phyloP scores from a whole-genome alignment of 2,888 invertebrate species.

The Aphidius colemani region DNA sequence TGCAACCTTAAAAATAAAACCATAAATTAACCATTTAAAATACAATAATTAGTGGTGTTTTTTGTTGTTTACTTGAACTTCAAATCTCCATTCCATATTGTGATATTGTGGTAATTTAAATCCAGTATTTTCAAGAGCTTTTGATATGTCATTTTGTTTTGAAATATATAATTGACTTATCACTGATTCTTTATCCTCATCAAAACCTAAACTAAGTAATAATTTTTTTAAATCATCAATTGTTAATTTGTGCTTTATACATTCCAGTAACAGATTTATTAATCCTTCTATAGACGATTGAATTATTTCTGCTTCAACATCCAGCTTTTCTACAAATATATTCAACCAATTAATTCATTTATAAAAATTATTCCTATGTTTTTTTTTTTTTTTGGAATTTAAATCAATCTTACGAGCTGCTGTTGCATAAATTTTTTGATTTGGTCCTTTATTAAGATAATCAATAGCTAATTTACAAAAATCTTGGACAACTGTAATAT shows the following conservation, averaged over 20 bases:
- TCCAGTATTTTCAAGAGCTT: conserved; percentile 61
- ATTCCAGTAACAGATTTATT: conserved; percentile 74
- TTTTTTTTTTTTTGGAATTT: neutral
- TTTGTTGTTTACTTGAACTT: conserved; percentile 63
- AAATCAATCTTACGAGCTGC: conserved; percentile 65
- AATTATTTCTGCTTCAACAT: conserved; percentile 63
- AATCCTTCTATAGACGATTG: conserved; percentile 74
- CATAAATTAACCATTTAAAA: conserved; percentile 31
- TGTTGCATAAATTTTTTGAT: conserved; percentile 66
- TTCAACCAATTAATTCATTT: conserved; percentile 8
- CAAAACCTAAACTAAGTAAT: conserved; percentile 64
- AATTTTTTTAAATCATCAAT: conserved; percentile 62
- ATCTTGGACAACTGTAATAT: conserved; percentile 67
- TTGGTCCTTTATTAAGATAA: conserved; percentile 70
- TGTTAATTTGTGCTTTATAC: conserved; percentile 69
- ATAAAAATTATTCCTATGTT: conserved; percentile 2
- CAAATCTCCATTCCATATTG: conserved; percentile 71
- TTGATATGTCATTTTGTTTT: conserved; percentile 64
- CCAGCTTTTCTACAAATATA: conserved; percentile 65
- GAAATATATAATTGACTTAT: conserved; percentile 66
- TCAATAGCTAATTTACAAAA: conserved; percentile 73
- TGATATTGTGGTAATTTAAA: conserved; percentile 62
- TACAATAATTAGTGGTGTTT: neutral
- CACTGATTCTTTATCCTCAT: conserved; percentile 65
- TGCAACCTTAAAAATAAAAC: conserved; percentile 58